A percentile compares a stretch with the other conserved stretches of the same genome.
These are phyloP conservation scores for Gadopsis bispinosus DNA, from an alignment of 2,797 vertebrate species.

Conservation along the genomic window DNA sequence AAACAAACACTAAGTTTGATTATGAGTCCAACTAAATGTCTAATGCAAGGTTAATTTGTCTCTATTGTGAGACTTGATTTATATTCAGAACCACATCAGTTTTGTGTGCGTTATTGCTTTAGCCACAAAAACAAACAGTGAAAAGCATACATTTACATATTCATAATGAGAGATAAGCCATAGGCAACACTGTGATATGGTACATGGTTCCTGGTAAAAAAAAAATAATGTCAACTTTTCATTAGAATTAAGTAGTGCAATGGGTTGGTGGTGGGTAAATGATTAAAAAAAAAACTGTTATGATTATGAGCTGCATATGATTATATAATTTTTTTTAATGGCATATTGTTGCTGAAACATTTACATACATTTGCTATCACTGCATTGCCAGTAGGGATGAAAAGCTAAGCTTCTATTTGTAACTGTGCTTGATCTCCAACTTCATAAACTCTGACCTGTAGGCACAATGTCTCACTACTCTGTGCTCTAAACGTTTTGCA, in stretches of 20 bases:
- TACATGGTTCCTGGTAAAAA: constrained; percentile 23
- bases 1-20: constrained; percentile 50
- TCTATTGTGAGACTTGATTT: constrained; percentile 40
- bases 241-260: constrained; percentile 3
- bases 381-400: neutral
- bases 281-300: neutral
- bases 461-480: neutral
- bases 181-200: constrained; percentile 23
- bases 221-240: constrained; percentile 33
- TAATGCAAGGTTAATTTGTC: constrained; percentile 52
- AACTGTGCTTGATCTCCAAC: constrained; percentile 11
- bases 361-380: constrained; percentile 11
- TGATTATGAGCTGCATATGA: neutral
- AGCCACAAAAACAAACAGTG: constrained; percentile 53
- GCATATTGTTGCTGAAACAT: constrained; percentile 5
- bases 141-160: constrained; percentile 47
- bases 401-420: constrained; percentile 5
- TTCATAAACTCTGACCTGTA: constrained; percentile 10
- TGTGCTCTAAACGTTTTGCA: constrained; percentile 1
- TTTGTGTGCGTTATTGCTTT: constrained; percentile 39
- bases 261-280: neutral
- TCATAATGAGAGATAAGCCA: constrained; percentile 51
- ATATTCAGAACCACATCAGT: constrained; percentile 42
- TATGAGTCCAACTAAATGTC: constrained; percentile 40
- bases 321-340: constrained; percentile 28